A percentile compares a stretch with the other conserved stretches of the same genome.
Evolutionary conservation across 2,113 vertebrate genomes (phyloP).

Genomic region (Oncorhynchus tshawytscha): DNA sequence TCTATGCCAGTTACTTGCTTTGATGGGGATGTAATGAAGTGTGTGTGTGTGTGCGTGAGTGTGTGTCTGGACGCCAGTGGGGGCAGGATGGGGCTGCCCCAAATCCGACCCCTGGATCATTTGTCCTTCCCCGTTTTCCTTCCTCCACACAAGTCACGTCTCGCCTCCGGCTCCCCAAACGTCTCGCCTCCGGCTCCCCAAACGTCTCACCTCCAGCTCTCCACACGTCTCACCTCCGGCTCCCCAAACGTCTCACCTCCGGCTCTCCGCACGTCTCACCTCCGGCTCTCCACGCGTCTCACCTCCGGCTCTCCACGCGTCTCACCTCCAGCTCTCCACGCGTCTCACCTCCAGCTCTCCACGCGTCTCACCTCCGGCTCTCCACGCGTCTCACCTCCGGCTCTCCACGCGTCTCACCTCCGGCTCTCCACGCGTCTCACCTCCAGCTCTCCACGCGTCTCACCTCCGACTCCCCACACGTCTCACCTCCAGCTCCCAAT

Average conservation of each 20-base stretch:
- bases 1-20: not conserved
- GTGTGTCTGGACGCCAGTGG: not conserved
- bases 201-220: no score
- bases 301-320: no score
- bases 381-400: no score
- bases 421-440: no score
- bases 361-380: no score
- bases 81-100: no score
- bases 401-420: no score
- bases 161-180: no score
- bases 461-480: no score
- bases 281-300: not conserved
- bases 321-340: not conserved
- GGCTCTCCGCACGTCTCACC: not conserved
- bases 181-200: not conserved
- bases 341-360: not conserved
- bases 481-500: not conserved
- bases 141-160: not conserved
- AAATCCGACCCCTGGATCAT: not conserved
- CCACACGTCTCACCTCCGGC: not conserved
- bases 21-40: not conserved
- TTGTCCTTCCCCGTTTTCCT: not conserved
- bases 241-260: not conserved
- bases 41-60: not conserved
- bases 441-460: no score